Base-by-base conservation (phyloP, 2,888 invertebrate species). In the Xestia rhomboidea region DNA sequence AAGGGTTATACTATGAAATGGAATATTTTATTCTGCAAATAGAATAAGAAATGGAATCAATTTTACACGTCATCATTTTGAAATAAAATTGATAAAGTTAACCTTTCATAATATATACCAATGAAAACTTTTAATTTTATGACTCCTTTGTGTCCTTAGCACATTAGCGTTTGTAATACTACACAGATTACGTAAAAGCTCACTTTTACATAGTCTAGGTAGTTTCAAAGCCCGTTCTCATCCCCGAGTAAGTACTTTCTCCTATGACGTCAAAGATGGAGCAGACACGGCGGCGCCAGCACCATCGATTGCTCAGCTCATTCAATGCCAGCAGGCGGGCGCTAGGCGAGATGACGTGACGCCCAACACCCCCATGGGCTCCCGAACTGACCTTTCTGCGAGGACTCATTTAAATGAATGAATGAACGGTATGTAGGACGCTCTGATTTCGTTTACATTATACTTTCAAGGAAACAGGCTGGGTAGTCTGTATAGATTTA, bases 271-370 rank as follows among this genome's bases (percentile, higher is more conserved):
- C 92, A 93, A 81, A 83, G 80, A 51, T 69, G 76, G 83, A 84
- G 87, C 86, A 93, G 93, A 93, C 93, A 76, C 76, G 76, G 82
- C 87, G 93, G 73, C 93, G 93, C 92, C 93, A 10, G 11, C 44
- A 57, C 72, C 93, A 93, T 93, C 90, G 93, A 93, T 93, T 88
- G 78, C 71, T 68, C 79, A 72, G 74, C 79, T 87, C 90, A 91
- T 91, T 92, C 91, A 92, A 91, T 87, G 89, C 84, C 71, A 77
- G n/a, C 41, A 41, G 38, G 13, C 41, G 44, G 64, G 44, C 10
- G 41, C 44, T 27, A 18, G 88, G 85, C 79, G 75, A 76, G 74
- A 79, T 82, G 87, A 83, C 84, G 81, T 82, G 87, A 83, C 84
- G 81, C 86, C 86, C 68, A 11, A n/a, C 57, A 49, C 79, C 66